These are phyloP conservation scores for Muscicapa striata DNA, from an alignment of 2,797 vertebrate species.

Conservation along the genomic window DNA sequence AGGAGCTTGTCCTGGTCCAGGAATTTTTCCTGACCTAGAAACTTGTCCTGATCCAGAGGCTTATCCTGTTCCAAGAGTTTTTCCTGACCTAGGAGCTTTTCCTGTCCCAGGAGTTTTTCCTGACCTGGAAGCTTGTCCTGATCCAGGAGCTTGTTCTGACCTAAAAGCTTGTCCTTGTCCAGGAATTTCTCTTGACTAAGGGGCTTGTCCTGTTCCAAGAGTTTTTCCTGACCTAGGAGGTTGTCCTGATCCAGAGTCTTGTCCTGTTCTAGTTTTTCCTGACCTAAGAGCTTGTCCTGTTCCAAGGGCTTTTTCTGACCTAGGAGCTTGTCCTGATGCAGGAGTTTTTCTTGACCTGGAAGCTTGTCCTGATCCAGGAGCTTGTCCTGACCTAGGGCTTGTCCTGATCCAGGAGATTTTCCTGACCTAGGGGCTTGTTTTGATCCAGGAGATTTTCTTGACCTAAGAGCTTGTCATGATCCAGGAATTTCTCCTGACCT, in stretches of 20 bases:
- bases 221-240: no score
- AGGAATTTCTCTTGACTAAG: neutral
- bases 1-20: no score
- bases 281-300: no score
- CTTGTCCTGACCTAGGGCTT: fast-evolving
- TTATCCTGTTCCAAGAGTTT: fast-evolving
- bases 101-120: neutral
- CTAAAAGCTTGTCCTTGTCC: fast-evolving
- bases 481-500: fast-evolving
- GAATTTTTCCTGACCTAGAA: neutral
- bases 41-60: no score
- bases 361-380: fast-evolving
- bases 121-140: neutral
- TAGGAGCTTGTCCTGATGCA: fast-evolving
- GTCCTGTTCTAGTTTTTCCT: no score
- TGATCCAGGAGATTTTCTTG: fast-evolving
- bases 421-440: fast-evolving
- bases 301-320: no score
- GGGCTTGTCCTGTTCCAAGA: fast-evolving
- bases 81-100: no score
- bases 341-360: fast-evolving
- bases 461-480: fast-evolving
- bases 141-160: fast-evolving
- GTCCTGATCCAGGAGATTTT: fast-evolving
- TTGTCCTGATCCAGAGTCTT: neutral